phyloP scores from a whole-genome alignment of 2,113 vertebrate genomes.

The Protomyctophum bolini region DNA sequence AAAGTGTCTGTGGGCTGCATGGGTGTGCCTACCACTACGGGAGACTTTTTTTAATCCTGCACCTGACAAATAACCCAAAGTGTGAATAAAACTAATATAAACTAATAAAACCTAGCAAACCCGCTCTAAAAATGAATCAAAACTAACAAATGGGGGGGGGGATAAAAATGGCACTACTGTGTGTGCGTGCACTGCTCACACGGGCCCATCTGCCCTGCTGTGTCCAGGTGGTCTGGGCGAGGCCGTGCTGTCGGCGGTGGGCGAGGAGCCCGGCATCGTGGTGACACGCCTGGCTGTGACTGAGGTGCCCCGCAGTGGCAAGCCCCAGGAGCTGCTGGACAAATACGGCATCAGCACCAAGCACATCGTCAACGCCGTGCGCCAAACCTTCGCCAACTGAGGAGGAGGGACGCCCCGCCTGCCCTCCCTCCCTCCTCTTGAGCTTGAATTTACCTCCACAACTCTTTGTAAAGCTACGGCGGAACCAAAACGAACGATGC shows the following conservation, averaged over 20 bases:
- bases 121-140: too few relatives aligned
- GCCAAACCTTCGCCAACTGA: conserved; percentile 78
- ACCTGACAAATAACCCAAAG: too few relatives aligned
- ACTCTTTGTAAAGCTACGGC: neutral
- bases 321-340: conserved; percentile 83
- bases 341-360: conserved; percentile 84
- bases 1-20: too few relatives aligned
- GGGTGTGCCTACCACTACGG: too few relatives aligned
- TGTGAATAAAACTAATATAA: neutral
- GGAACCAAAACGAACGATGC: neutral
- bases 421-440: neutral
- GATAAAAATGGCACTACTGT: too few relatives aligned
- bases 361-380: conserved; percentile 80
- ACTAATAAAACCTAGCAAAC: too few relatives aligned
- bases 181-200: neutral
- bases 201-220: neutral
- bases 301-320: conserved; percentile 81
- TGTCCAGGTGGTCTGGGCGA: conserved; percentile 86
- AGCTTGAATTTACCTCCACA: neutral
- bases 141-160: too few relatives aligned
- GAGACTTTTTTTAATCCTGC: too few relatives aligned
- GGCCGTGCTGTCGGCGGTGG: conserved; percentile 82
- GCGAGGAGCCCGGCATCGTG: conserved; percentile 78
- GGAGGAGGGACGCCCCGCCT: neutral
- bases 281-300: conserved; percentile 82